Evolutionary conservation across 2,888 invertebrate species (phyloP), one percentile per base, ranked within the genome.

Genomic region (Imbricaverruca yamaguchii): DNA sequence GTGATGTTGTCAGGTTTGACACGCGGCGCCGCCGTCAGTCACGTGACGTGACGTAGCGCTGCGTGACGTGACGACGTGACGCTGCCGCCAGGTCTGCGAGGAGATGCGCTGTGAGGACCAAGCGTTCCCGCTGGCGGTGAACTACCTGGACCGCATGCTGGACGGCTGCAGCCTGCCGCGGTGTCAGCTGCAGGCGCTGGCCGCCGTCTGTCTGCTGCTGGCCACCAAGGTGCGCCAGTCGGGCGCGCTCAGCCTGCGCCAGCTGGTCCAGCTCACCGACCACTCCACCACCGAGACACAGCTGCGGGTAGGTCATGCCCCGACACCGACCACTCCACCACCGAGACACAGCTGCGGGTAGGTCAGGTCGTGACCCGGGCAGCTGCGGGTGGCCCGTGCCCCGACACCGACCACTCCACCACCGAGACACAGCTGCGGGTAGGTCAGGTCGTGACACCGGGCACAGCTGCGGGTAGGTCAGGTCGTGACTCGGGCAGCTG

Each of bases 161-260:
- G 91, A 92, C 81, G 89, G 90, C 82, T 91, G 92, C 83, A 89
- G 90, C 82, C 92, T 94, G 84, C 91, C 92, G 82, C 90, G 92
- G 83, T 91, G 91, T 85, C 93, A 93, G 87, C 89, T 95, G 84
- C 95, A 95, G 87, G 90, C 94, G 83, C 88, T 94, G 82, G 94
- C 93, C 6, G 92, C 93, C 83, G 93, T 93, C 9, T 92, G 94
- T 85, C 89, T 95, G 86, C 90, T 95, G 83, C 89, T 95, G 69
- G 93, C 95, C 15, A 93, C 94, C 83, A 95, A 95, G 89, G 90
- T 94, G 85, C 91, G 94, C 82, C 93, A 94, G 87, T 92, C 93
- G 83, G 90, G 91, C 83, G 91, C 93, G 10, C 89, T 95, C 82
- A 90, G 92, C 1, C 92, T 93, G 63, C 92, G 93, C 85, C 90